phyloP scores from a whole-genome alignment of 2,113 vertebrate genomes.

The Heterochromis multidens region DNA sequence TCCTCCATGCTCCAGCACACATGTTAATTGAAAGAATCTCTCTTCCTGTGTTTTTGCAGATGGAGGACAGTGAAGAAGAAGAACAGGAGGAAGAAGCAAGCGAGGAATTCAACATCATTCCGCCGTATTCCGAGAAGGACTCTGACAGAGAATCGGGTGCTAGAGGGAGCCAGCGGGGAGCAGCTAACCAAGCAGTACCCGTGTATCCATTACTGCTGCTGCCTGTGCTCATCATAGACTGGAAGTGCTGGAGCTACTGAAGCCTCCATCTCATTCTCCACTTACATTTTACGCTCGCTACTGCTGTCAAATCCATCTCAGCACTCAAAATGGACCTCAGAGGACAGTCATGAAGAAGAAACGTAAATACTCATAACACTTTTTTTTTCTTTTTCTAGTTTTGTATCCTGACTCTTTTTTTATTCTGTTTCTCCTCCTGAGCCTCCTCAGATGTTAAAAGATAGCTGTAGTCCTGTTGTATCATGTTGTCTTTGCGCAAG shows the following conservation, averaged over 20 bases:
- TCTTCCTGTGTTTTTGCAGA: constrained; percentile 50
- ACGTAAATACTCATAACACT: constrained; percentile 10
- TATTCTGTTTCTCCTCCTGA: neutral
- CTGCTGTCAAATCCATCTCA: constrained; percentile 38
- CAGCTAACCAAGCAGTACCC: constrained; percentile 22
- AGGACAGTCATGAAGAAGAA: constrained; percentile 20
- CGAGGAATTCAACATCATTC: constrained; percentile 67
- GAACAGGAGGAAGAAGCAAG: constrained; percentile 44
- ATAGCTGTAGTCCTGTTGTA: constrained; percentile 15
- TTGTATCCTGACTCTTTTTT: neutral
- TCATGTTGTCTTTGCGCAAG: constrained; percentile 5
- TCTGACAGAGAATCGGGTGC: constrained; percentile 55
- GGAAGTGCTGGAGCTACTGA: constrained; percentile 52
- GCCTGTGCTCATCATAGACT: constrained; percentile 43
- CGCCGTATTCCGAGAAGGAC: constrained; percentile 70
- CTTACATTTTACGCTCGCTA: constrained; percentile 15
- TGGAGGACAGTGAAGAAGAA: constrained; percentile 64
- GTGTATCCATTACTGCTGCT: constrained; percentile 57
- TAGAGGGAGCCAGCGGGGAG: constrained; percentile 52
- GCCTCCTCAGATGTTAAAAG: constrained; percentile 29
- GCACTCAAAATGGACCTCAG: constrained; percentile 11
- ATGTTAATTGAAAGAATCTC: constrained; percentile 42
- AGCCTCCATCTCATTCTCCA: neutral
- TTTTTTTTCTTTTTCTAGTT: neutral
- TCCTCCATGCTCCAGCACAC: constrained; percentile 26